These are phyloP conservation scores for Erpornis zantholeuca DNA, from an alignment of 2,113 vertebrate genomes.

Conservation along the genomic window DNA sequence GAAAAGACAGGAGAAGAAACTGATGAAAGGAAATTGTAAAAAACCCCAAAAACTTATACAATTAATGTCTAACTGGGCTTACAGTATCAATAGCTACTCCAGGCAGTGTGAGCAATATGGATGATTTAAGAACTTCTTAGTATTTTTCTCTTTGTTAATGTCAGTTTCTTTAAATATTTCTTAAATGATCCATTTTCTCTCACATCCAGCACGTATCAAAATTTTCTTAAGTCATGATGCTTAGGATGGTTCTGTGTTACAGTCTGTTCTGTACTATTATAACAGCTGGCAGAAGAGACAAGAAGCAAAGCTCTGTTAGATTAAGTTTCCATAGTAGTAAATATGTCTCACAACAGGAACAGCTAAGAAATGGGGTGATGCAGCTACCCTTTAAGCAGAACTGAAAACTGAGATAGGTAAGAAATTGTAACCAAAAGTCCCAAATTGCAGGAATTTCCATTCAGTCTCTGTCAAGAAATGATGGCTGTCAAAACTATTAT, in stretches of 20 bases:
- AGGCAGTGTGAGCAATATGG: neutral
- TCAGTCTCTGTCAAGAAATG: neutral
- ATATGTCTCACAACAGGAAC: neutral
- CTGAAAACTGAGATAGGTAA: neutral
- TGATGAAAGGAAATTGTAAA: neutral
- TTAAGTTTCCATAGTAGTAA: neutral
- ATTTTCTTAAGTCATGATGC: neutral
- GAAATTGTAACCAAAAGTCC: neutral
- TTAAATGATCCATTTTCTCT: neutral
- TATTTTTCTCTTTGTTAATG: neutral
- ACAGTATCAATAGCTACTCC: neutral
- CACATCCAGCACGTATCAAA: neutral
- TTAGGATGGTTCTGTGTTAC: neutral
- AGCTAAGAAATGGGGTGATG: neutral
- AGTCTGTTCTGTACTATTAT: neutral
- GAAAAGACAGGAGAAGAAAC: neutral
- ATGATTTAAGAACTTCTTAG: neutral
- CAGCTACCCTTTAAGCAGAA: neutral
- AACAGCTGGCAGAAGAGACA: neutral
- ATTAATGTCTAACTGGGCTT: neutral
- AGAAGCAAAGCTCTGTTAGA: neutral
- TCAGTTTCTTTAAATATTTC: neutral
- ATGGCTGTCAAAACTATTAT: neutral
- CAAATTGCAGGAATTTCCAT: neutral
- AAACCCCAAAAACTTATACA: neutral